Evolutionary conservation across 2,888 invertebrate genomes (phyloP).

Genomic region (Eupithecia centaureata): DNA sequence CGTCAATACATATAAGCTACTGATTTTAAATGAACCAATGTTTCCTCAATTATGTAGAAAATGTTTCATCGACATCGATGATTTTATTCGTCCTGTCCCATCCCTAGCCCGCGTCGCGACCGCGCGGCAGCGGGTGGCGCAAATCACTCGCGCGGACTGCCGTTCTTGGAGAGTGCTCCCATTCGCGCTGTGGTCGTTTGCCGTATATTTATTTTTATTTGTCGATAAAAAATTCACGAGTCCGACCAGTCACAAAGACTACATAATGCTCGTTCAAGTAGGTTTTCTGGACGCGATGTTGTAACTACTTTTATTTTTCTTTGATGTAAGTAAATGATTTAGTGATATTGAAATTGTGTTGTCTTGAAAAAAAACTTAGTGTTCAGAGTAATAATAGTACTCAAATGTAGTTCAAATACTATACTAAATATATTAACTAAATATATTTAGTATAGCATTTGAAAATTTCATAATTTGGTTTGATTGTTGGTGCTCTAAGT

Average conservation of each 20-base stretch:
- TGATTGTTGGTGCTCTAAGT: no score
- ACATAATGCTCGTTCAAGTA: slow-evolving; percentile 44
- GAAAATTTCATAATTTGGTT: no score
- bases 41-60: background rate
- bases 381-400: no score
- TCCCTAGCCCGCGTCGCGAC: slow-evolving; percentile 73
- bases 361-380: no score
- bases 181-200: slow-evolving; percentile 62
- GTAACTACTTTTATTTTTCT: slow-evolving; percentile 28
- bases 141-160: slow-evolving; percentile 83
- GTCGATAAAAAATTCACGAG: slow-evolving; percentile 64
- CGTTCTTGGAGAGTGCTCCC: slow-evolving; percentile 71
- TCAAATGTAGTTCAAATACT: no score
- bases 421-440: no score
- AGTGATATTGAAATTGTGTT: background rate
- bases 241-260: slow-evolving; percentile 45
- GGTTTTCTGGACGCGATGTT: slow-evolving; percentile 33
- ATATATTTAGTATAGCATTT: no score
- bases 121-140: slow-evolving; percentile 78
- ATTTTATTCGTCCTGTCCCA: slow-evolving; percentile 47
- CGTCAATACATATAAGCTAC: background rate
- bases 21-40: background rate
- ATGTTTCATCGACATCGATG: slow-evolving; percentile 30
- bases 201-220: slow-evolving; percentile 62
- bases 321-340: background rate